phyloP scores from a whole-genome alignment of 2,888 invertebrate species.

The Drosophila mimetica region DNA sequence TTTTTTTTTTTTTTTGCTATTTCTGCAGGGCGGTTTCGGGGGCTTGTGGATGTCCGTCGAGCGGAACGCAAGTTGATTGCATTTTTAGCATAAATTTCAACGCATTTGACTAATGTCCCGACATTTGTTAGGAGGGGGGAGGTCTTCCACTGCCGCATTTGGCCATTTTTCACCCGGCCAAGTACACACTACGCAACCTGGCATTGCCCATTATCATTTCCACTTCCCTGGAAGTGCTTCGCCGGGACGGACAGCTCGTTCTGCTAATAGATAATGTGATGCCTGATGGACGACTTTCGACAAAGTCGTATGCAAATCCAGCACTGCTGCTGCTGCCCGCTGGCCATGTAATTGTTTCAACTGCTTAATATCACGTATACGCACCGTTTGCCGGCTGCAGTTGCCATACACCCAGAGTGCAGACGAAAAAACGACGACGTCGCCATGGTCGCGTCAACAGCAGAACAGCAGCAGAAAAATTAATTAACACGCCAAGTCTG shows the following conservation, averaged over 20 bases:
- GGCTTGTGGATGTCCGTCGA: conserved; percentile 37
- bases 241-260: neutral
- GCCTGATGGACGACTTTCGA: conserved; percentile 30
- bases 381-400: conserved; percentile 40
- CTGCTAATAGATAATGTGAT: conserved; percentile 59
- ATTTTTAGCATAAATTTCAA: conserved; percentile 79
- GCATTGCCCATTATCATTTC: conserved; percentile 29
- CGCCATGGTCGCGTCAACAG: conserved; percentile 30
- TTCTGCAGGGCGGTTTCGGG: neutral
- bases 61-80: conserved; percentile 75
- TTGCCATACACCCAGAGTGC: neutral
- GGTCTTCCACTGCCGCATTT: conserved; percentile 29
- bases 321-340: conserved; percentile 23
- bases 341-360: conserved; percentile 52
- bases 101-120: conserved; percentile 75
- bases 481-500: conserved; percentile 61
- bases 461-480: conserved; percentile 50
- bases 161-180: conserved; percentile 58
- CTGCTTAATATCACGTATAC: conserved; percentile 65
- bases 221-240: conserved; percentile 36
- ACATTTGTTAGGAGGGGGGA: conserved; percentile 67
- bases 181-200: conserved; percentile 19
- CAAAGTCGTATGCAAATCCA: conserved; percentile 58
- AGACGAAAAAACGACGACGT: neutral
- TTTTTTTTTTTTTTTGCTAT: neutral